Conservation (phyloP, 1,140 invertebrate species). For the Notospermus geniculatus region DNA sequence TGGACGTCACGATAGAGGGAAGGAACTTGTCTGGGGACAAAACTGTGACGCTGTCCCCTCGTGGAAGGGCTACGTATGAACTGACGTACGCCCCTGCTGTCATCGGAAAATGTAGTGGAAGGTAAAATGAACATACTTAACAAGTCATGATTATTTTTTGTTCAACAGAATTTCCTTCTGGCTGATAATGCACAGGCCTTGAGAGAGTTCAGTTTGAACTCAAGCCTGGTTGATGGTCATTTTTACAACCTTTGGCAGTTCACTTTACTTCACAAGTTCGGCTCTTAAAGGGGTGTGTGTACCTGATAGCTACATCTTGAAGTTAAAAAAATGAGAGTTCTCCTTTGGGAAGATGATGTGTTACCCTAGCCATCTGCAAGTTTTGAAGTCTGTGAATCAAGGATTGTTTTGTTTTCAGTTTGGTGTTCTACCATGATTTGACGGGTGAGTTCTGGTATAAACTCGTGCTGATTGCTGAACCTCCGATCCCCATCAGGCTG, state of each 20-base stretch:
- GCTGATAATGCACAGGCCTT: no score
- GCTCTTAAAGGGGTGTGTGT: no score
- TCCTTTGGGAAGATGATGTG: no score
- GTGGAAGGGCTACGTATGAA: slow-evolving; percentile 45
- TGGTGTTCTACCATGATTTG: slow-evolving; percentile 51
- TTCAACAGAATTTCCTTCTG: neutral
- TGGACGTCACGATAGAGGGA: slow-evolving; percentile 42
- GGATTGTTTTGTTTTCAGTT: slow-evolving; percentile 36
- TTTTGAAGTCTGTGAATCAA: no score
- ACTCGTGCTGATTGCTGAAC: slow-evolving; percentile 39
- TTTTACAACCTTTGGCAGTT: no score
- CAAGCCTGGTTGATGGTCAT: no score
- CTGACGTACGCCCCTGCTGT: slow-evolving; percentile 44
- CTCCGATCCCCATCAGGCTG: slow-evolving; percentile 41
- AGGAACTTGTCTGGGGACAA: slow-evolving; percentile 37
- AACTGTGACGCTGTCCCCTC: slow-evolving; percentile 36
- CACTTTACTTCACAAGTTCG: no score
- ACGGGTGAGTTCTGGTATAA: slow-evolving; percentile 56
- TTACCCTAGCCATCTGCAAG: no score
- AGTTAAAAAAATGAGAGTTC: no score
- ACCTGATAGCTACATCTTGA: no score
- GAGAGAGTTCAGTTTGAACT: no score
- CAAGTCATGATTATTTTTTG: neutral
- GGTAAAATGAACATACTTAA: slow-evolving; percentile 27
- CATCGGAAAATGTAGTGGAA: slow-evolving; percentile 45